Evolutionary conservation across 2,888 invertebrate genomes (phyloP).

Genomic region (Phanerotoma sp.): DNA sequence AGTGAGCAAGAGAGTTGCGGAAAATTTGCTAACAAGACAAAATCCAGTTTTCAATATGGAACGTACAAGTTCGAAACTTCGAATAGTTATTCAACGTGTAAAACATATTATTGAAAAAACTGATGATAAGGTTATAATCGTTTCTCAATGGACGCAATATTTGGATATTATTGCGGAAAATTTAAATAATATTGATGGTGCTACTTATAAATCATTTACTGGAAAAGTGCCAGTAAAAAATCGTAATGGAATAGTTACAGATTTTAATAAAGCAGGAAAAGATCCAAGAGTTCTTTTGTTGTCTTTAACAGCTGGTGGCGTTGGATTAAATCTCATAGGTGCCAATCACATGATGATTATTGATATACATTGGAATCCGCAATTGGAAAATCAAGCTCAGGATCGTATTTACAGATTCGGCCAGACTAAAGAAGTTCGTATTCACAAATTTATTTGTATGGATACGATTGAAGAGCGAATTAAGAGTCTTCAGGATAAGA

Average conservation of each 20-base stretch:
- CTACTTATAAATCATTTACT: slow-evolving; percentile 64
- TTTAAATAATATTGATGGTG: slow-evolving; percentile 64
- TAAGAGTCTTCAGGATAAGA: slow-evolving; percentile 75
- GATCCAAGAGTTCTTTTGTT: slow-evolving; percentile 69
- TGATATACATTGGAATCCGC: slow-evolving; percentile 98
- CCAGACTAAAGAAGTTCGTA: slow-evolving; percentile 72
- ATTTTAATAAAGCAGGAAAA: slow-evolving; percentile 39
- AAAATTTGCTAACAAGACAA: slow-evolving; percentile 65
- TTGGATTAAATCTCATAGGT: slow-evolving; percentile 90
- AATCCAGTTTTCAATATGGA: slow-evolving; percentile 72
- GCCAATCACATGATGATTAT: slow-evolving; percentile 88
- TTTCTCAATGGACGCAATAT: slow-evolving; percentile 61
- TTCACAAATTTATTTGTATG: slow-evolving; percentile 72
- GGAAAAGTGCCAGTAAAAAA: slow-evolving; percentile 72
- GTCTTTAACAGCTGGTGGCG: slow-evolving; percentile 91
- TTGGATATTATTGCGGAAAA: slow-evolving; percentile 65
- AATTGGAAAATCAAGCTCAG: slow-evolving; percentile 91
- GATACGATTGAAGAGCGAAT: slow-evolving; percentile 90
- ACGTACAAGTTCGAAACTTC: slow-evolving; percentile 67
- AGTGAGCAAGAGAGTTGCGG: slow-evolving; percentile 62
- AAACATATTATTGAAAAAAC: slow-evolving; percentile 56
- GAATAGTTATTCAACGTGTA: slow-evolving; percentile 63
- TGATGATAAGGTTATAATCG: slow-evolving; percentile 78
- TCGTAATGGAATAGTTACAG: slow-evolving; percentile 59
- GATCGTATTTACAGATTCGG: slow-evolving; percentile 93